Conservation (phyloP, 2,888 invertebrate species). For the Diadegma fenestrale region DNA sequence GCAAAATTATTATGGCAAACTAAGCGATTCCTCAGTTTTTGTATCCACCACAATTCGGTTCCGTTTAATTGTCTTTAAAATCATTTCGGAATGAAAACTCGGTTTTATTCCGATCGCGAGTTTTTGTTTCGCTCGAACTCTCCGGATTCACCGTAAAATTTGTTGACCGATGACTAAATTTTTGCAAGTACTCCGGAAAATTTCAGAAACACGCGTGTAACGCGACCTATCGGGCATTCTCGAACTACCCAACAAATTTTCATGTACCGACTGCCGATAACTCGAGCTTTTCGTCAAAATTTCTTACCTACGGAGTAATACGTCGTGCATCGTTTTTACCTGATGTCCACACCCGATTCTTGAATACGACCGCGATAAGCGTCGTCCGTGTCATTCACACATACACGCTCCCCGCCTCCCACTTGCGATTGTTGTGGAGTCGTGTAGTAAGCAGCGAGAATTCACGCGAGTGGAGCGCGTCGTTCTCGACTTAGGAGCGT, state of each 20-base stretch:
- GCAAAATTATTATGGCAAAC: neutral
- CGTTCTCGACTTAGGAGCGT: neutral
- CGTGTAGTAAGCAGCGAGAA: neutral
- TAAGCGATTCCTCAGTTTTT: neutral
- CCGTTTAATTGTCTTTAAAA: neutral
- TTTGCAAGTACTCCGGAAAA: too few relatives aligned
- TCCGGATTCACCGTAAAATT: neutral
- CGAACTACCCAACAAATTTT: neutral
- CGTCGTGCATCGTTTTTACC: neutral
- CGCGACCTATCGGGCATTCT: neutral
- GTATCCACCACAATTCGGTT: neutral
- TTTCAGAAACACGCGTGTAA: neutral
- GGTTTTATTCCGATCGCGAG: too few relatives aligned
- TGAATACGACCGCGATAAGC: too few relatives aligned
- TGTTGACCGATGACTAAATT: neutral
- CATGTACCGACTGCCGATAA: constrained; percentile 1
- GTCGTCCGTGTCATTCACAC: neutral
- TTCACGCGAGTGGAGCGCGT: constrained; percentile 31
- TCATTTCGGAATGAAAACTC: neutral
- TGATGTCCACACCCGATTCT: constrained; percentile 14
- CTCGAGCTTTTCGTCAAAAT: neutral
- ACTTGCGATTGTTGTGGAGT: constrained; percentile 22
- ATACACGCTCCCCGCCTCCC: constrained; percentile 11
- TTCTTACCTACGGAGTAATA: neutral
- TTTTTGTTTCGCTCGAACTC: neutral